Base-by-base conservation (phyloP, 2,797 vertebrate species). In the Denticeps clupeoides region DNA sequence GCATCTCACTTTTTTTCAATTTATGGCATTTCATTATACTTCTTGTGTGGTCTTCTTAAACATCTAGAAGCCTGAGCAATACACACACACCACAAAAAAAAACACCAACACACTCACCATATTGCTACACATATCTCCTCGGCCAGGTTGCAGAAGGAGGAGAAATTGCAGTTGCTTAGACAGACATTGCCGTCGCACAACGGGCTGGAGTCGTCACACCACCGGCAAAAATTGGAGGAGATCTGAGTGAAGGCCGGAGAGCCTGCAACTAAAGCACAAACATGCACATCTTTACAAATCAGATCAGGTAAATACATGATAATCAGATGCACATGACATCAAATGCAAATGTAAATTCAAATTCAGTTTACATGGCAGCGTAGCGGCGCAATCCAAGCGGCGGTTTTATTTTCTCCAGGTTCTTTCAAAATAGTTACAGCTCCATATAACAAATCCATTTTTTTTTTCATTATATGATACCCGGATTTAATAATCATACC, bases 51-150 rank as follows among this genome's bases (percentile, higher is more conserved):
- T 28, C n/a, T 28, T 28, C 3, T 27, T 27, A n/a, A 3, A 4
- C 28, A 28, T 10, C 28, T n/a, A 11, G 8, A 28, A n/a, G 2
- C 10, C 10, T 28, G 11, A 27, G 2, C 10, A n/a, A n/a, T 11
- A 27, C 3, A 10, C 27, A 10, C 26, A 27, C 24, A 23, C 23
- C 7, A 24, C 11, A 11, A 10, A 28, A 10, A 10, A 11, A 28
- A n/a, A 11, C 24, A 7, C 2, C 24, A 25, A 25, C 29, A 13
- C 41, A 4, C 85, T 78, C 31, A 91, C 90, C 90, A 91, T 58
- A 90, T 67, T 12, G 88, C 82, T 49, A 90, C 73, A 9, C 90
- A 93, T 78, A 93, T 87, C 74, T 93, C 89, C 1, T 83, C 81
- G 3, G 63, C 61, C 47, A 59, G 63, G 28, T 28, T 66, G 53